Evolutionary conservation across 1,140 invertebrate species (phyloP).

Genomic region (Drosophila prosaltans): DNA sequence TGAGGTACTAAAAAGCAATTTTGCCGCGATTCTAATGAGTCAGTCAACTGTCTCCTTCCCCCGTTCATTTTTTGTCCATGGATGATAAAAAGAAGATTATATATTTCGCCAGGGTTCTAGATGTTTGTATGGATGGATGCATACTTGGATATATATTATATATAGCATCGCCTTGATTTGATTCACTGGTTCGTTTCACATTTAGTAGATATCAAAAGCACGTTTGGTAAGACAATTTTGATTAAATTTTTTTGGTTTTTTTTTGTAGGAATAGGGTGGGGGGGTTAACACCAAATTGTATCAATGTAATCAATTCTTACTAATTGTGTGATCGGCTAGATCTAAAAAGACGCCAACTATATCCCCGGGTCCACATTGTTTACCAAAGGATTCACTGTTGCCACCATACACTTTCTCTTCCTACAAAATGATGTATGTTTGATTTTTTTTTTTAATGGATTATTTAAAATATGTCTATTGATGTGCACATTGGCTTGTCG

Average conservation of each 20-base stretch:
- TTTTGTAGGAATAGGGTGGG: not conserved
- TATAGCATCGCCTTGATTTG: not conserved
- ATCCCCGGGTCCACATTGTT: slow-evolving; percentile 97
- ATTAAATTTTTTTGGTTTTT: slow-evolving; percentile 29
- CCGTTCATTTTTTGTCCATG: too few species aligned
- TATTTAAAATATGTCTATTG: slow-evolving; percentile 25
- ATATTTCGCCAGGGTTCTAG: not conserved
- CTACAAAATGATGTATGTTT: slow-evolving; percentile 84
- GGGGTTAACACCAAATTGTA: slow-evolving; percentile 63
- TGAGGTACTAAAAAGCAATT: slow-evolving; percentile 39
- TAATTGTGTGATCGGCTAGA: slow-evolving; percentile 97
- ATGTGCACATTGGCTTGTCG: slow-evolving; percentile 26
- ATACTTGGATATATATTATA: not conserved
- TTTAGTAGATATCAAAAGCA: slow-evolving; percentile 82
- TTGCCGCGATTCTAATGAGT: slow-evolving; percentile 12
- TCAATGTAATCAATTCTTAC: slow-evolving; percentile 86
- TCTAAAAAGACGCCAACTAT: slow-evolving; percentile 98
- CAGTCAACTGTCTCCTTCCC: not conserved
- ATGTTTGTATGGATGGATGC: not conserved
- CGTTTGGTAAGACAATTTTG: slow-evolving; percentile 47
- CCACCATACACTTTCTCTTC: slow-evolving; percentile 97
- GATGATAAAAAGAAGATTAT: not conserved
- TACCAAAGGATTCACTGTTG: slow-evolving; percentile 94
- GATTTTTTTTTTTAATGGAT: slow-evolving; percentile 35
- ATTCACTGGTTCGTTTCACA: slow-evolving; percentile 52